Evolutionary conservation across 30 jellyfish, hydroid and myxozoan genomes (phyloP).

Genomic region (Morbakka virulenta): DNA sequence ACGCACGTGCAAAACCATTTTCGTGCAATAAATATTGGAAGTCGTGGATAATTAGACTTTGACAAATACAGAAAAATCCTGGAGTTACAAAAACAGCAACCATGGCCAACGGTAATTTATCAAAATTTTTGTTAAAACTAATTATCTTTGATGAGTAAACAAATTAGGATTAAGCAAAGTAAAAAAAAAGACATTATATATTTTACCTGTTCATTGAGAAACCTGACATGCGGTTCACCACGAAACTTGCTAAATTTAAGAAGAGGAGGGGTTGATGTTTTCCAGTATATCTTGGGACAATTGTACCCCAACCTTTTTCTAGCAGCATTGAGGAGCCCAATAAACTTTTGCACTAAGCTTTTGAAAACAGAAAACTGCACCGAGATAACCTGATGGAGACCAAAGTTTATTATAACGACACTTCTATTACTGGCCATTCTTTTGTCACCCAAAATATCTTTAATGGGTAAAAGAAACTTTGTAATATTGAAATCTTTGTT

Average conservation of each 20-base stretch:
- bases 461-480: slow-evolving; percentile 14
- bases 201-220: slow-evolving; percentile 54
- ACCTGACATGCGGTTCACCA: slow-evolving; percentile 29
- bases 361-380: not conserved
- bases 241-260: slow-evolving; percentile 12
- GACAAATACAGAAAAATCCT: too few species aligned
- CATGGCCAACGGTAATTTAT: too few species aligned
- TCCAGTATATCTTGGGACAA: slow-evolving; percentile 53
- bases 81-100: too few species aligned
- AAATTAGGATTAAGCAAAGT: too few species aligned
- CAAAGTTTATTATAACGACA: slow-evolving; percentile 46
- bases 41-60: too few species aligned
- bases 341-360: slow-evolving; percentile 15
- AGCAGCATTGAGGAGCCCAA: not conserved
- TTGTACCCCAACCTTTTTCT: not conserved
- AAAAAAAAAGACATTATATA: too few species aligned
- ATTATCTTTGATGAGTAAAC: too few species aligned
- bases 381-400: slow-evolving; percentile 27
- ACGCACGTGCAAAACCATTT: too few species aligned
- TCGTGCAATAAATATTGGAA: too few species aligned
- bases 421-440: slow-evolving; percentile 44
- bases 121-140: too few species aligned
- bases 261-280: slow-evolving; percentile 52
- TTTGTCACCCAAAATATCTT: not conserved
- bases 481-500: slow-evolving; percentile 28